A percentile compares a stretch with the other conserved stretches of the same genome.
Evolutionary conservation across 2,888 invertebrate genomes (phyloP).

Genomic region (Nemurella pictetii): DNA sequence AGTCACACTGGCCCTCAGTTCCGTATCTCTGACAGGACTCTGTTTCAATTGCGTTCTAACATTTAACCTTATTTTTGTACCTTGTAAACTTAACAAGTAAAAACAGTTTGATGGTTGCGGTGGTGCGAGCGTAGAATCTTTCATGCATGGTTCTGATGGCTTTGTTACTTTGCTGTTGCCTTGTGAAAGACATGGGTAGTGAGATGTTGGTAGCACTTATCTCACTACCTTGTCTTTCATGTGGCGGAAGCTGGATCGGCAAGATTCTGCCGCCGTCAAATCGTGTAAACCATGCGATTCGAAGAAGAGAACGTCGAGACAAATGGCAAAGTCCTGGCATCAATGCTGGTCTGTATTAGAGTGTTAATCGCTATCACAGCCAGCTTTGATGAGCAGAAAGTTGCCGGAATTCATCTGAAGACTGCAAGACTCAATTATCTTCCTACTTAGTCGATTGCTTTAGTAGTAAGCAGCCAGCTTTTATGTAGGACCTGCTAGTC

Average conservation of each 20-base stretch:
- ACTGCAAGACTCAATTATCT: neutral
- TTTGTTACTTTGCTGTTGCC: constrained; percentile 53
- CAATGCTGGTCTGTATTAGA: constrained; percentile 84
- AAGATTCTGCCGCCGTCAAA: constrained; percentile 56
- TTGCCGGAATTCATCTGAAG: constrained; percentile 50
- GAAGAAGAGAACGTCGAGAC: constrained; percentile 32
- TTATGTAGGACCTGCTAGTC: neutral
- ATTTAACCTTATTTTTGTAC: neutral
- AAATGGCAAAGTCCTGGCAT: constrained; percentile 64
- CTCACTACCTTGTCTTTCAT: constrained; percentile 99
- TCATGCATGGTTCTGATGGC: neutral
- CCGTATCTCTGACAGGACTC: too few relatives aligned
- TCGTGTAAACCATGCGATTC: constrained; percentile 62
- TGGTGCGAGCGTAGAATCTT: neutral
- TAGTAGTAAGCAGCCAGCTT: constrained; percentile 33
- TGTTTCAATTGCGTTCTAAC: neutral
- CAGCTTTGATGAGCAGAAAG: constrained; percentile 92
- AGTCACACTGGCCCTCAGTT: too few relatives aligned
- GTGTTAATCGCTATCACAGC: constrained; percentile 79
- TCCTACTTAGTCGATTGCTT: constrained; percentile 20
- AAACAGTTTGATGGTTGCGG: neutral
- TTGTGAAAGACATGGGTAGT: constrained; percentile 98
- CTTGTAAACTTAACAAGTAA: neutral
- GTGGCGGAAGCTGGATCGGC: constrained; percentile 59
- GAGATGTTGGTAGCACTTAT: constrained; percentile 81